Evolutionary conservation across 2,113 vertebrate species (phyloP).

Genomic region (Piprites chloris): DNA sequence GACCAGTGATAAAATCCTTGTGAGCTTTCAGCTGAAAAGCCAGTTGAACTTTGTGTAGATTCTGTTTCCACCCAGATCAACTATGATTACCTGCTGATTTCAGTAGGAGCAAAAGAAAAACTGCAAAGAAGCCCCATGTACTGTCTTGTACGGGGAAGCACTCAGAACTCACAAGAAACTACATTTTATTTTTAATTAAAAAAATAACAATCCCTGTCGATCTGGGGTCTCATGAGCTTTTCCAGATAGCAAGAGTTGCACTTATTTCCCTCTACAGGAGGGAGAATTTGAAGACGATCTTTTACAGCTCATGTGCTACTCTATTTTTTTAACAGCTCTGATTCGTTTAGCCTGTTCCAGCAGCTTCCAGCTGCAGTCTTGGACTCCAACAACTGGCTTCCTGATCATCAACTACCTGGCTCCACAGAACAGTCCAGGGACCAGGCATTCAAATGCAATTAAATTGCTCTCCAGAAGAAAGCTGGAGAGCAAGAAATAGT

Average conservation of each 20-base stretch:
- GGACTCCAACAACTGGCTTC: neutral
- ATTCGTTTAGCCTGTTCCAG: neutral
- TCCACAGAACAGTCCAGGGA: constrained; percentile 11
- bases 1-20: neutral
- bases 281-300: neutral
- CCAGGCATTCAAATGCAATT: constrained; percentile 33
- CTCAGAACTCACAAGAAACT: neutral
- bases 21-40: neutral
- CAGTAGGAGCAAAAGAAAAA: neutral
- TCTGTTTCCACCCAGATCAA: constrained; percentile 11
- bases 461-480: constrained; percentile 43
- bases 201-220: neutral
- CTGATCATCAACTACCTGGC: constrained; percentile 42
- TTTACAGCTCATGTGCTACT: neutral
- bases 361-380: constrained; percentile 14
- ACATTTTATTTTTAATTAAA: neutral
- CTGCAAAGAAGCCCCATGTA: neutral
- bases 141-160: neutral
- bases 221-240: neutral
- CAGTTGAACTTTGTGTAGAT: constrained; percentile 4
- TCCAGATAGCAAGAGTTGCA: neutral
- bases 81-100: neutral
- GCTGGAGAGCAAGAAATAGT: constrained; percentile 21
- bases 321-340: neutral
- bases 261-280: neutral